Evolutionary conservation across 2,888 invertebrate species (phyloP).

Genomic region (Pollenia labialis): DNA sequence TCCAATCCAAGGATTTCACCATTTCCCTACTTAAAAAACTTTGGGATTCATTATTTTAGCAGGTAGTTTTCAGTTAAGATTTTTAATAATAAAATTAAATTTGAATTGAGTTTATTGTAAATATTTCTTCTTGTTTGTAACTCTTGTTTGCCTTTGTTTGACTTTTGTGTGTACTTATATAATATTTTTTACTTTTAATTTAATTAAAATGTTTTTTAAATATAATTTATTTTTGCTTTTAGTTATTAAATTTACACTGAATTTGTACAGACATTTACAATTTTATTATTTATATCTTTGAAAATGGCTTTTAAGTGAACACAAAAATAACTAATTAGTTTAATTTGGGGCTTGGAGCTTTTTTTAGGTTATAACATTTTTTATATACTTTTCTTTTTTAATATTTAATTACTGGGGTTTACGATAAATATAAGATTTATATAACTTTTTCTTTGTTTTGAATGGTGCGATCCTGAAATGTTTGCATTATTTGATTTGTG

Average conservation of each 20-base stretch:
- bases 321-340: conserved; percentile 58
- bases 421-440: conserved; percentile 52
- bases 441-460: conserved; percentile 36
- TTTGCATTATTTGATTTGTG: conserved; percentile 55
- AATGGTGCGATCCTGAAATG: conserved; percentile 68
- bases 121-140: conserved; percentile 26
- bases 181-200: conserved; percentile 44
- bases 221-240: conserved; percentile 34
- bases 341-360: conserved; percentile 19
- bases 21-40: background rate
- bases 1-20: background rate
- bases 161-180: conserved; percentile 7
- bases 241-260: conserved; percentile 57
- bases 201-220: conserved; percentile 2
- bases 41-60: conserved; percentile 14
- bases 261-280: conserved; percentile 70
- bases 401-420: conserved; percentile 27
- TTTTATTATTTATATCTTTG: background rate
- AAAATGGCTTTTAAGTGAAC: conserved; percentile 50
- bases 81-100: background rate
- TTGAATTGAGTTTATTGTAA: conserved; percentile 4
- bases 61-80: conserved; percentile 8
- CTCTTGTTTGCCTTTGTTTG: background rate
- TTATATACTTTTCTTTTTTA: conserved; percentile 14
- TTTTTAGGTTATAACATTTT: conserved; percentile 13